phyloP scores from a whole-genome alignment of 1,140 invertebrate species.

The Agrilus planipennis region DNA sequence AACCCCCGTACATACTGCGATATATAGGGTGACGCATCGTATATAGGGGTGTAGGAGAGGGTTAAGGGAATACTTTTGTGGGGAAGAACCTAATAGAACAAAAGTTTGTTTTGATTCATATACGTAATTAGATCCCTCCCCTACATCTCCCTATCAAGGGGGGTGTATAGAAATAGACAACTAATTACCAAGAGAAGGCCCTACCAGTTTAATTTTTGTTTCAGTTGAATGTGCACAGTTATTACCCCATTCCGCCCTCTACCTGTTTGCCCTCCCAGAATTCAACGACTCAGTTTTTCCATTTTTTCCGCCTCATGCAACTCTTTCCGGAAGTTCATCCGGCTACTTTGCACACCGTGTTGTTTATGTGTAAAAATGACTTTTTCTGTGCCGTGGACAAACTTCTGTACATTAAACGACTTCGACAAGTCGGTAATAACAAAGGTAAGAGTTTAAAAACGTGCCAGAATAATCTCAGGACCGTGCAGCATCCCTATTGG shows the following conservation, averaged over 20 bases:
- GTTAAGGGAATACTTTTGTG: no score
- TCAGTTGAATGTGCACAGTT: neutral
- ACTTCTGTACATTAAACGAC: slow-evolving; percentile 26
- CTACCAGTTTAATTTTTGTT: slow-evolving; percentile 2
- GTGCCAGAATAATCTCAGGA: no score
- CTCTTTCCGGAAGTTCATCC: slow-evolving; percentile 30
- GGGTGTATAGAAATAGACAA: neutral
- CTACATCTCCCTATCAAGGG: neutral
- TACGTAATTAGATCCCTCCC: neutral
- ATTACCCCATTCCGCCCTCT: neutral
- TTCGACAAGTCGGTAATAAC: no score
- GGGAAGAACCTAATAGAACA: neutral
- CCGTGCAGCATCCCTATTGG: no score
- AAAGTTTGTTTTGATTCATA: neutral
- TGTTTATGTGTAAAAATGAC: slow-evolving; percentile 25
- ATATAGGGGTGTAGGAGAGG: no score
- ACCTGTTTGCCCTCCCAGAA: slow-evolving; percentile 12
- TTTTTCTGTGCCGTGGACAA: slow-evolving; percentile 29
- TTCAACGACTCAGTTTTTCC: slow-evolving; percentile 26
- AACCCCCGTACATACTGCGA: neutral
- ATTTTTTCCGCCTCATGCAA: slow-evolving; percentile 30
- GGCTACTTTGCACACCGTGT: slow-evolving; percentile 27
- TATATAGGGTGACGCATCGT: neutral
- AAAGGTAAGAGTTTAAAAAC: no score
- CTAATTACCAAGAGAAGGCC: neutral